These are phyloP conservation scores for Drepanosiphum platanoidis DNA, from an alignment of 2,888 invertebrate genomes.

Conservation along the genomic window DNA sequence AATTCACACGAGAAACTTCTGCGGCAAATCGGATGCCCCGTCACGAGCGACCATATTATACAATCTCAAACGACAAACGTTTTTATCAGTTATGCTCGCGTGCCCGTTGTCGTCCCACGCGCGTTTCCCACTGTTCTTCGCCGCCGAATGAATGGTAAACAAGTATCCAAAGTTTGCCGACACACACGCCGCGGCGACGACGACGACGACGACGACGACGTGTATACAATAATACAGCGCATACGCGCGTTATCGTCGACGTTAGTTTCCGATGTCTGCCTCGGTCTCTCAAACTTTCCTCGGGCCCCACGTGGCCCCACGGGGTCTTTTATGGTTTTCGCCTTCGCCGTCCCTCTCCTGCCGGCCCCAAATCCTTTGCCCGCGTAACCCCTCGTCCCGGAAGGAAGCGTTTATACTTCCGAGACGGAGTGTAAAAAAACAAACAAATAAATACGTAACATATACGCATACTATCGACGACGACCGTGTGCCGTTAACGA, in stretches of 20 bases:
- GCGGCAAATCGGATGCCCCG: slow-evolving; percentile 26
- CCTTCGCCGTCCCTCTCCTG: background rate
- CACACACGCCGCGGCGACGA: background rate
- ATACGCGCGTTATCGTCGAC: slow-evolving; percentile 37
- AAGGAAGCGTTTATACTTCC: slow-evolving; percentile 20
- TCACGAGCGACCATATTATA: slow-evolving; percentile 23
- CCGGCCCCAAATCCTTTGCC: background rate
- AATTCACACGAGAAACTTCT: slow-evolving; percentile 37
- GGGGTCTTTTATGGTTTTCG: slow-evolving; percentile 33
- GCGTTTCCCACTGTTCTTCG: background rate
- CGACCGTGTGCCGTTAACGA: background rate
- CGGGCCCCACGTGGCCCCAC: slow-evolving; percentile 8
- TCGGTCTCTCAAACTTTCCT: slow-evolving; percentile 37
- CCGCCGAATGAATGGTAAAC: slow-evolving; percentile 24
- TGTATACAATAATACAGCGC: background rate
- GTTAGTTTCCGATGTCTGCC: slow-evolving; percentile 43
- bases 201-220: background rate
- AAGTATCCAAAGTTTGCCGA: slow-evolving; percentile 40
- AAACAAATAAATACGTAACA: background rate
- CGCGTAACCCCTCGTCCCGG: background rate
- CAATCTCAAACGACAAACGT: slow-evolving; percentile 49
- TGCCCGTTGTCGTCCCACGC: too few relatives aligned
- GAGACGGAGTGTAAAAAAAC: background rate
- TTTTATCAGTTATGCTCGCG: too few relatives aligned
- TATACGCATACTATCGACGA: background rate